Evolutionary conservation across 92 coral and sea anemone species (phyloP), one percentile per base, ranked within the genome.

Genomic region (Zoanthus solanderi): DNA sequence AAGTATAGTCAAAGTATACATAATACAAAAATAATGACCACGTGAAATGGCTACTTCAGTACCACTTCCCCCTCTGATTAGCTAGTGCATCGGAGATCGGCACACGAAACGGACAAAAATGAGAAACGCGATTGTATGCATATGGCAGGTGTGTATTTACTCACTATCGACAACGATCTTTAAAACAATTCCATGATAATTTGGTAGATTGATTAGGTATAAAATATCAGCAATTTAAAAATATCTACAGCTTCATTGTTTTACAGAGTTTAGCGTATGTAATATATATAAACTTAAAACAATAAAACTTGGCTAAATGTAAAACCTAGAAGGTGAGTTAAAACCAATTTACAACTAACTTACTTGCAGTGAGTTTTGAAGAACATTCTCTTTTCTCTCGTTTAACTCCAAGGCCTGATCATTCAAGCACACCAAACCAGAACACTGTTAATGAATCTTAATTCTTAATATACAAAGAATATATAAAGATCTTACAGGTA

Each of bases 221-320:
- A 81, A 81, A 81, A 81, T 58, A 79, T 79, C 75, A 23, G 74
- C 45, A 81, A 81, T 81, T 81, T 66, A 81, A 81, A 81, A 81
- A 81, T 81, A 81, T 81, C 75, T 81, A 81, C 85, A 81, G 75
- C 63, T 44, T 81, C 85, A 66, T 47, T 66, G 56, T 79, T 61
- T 58, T 60, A 79, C 42, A 66, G 83, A 78, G 69, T 23, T 47
- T 18, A 28, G 56, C 42, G 85, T 47, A 52, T 66, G 45, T 63
- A 29, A 12, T 67, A 81, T 37, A 37, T 81, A 81, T 65, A 81
- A 81, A 81, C 85, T 23, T 66, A 67, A 53, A 23, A 66, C 71
- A 81, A 45, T 81, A 81, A 81, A 81, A 81, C 75, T 46, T 37
- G 42, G 42, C 71, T 42, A 58, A 60, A 23, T 71, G 60, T 61